Evolutionary conservation across 2,888 invertebrate species (phyloP).

Genomic region (Tachina fera): DNA sequence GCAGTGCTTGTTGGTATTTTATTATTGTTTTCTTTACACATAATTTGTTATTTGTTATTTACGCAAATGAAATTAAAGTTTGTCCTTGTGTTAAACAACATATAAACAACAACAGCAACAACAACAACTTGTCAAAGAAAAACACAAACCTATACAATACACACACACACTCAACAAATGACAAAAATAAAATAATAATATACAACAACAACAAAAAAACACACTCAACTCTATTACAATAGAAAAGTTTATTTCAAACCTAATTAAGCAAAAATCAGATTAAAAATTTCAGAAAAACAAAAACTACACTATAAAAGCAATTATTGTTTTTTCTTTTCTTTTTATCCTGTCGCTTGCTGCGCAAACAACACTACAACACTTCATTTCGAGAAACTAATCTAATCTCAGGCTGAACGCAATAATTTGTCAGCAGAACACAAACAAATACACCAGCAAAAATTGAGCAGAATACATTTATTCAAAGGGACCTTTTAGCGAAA

Average conservation of each 20-base stretch:
- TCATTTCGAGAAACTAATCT: constrained; percentile 33
- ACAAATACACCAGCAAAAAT: neutral
- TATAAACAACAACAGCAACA: constrained; percentile 32
- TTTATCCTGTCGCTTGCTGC: constrained; percentile 5
- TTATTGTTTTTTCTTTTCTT: constrained; percentile 54
- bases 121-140: constrained; percentile 36
- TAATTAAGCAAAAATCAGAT: constrained; percentile 71
- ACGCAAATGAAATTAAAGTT: constrained; percentile 65
- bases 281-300: constrained; percentile 56
- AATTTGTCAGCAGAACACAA: constrained; percentile 40
- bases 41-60: constrained; percentile 43
- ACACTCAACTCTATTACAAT: constrained; percentile 18
- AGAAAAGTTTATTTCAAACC: constrained; percentile 70
- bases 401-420: constrained; percentile 21
- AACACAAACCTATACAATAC: constrained; percentile 52
- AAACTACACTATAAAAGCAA: constrained; percentile 58
- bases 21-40: constrained; percentile 1
- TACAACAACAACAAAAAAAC: neutral
- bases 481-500: constrained; percentile 38
- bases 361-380: constrained; percentile 21
- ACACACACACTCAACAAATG: constrained; percentile 23
- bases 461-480: neutral
- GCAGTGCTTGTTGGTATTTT: constrained; percentile 37
- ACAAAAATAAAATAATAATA: constrained; percentile 11
- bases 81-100: constrained; percentile 57